Base-by-base conservation (phyloP, 1,140 invertebrate genomes). In the Gryon sp. region DNA sequence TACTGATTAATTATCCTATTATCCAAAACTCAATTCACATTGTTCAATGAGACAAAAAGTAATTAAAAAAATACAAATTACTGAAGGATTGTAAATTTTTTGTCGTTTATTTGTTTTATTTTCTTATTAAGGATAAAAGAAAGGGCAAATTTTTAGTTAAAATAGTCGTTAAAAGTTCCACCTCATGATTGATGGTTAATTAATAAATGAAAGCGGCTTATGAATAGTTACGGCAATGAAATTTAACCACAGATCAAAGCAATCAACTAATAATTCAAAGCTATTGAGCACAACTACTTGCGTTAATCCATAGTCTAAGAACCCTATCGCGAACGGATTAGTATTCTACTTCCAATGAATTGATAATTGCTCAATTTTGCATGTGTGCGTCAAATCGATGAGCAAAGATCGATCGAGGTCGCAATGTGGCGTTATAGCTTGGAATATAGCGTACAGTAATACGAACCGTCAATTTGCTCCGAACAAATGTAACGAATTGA, bases 281-380 rank as follows among this genome's bases (percentile, higher is more conserved):
- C 41, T 63, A 69, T 62, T 40, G 55, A 68, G 59, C 53, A 28
- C 36, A 50, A 70, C 52, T 59, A 30, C 60, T 63, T 5, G 14
- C 32, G n/a, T 15, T 65, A 76, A 76, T 69, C 63, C 63, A 52
- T 63, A 59, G 48, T 38, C 41, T 52, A 57, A 62, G 68, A 59
- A 41, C n/a, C 32, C 48, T 22, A 76, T 65, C 45, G 74, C 65
- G 50, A 38, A 9, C 38, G 16, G 52, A 60, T 77, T 66, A 66
- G 66, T 20, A 46, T 59, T 63, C 50, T 26, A 60, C 40, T 16
- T 52, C 22, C 34, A 77, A 66, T 66, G 65, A 72, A 79, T 72
- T 74, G 65, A 69, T 76, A 76, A 76, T 70, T 69, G 48, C 62
- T 60, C 63, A 76, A 76, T 72, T 68, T 72, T 50, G 66, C 69